Evolutionary conservation across 2,888 invertebrate genomes (phyloP), one percentile per base, ranked within the genome.

Genomic region (Platynereis dumerilii): DNA sequence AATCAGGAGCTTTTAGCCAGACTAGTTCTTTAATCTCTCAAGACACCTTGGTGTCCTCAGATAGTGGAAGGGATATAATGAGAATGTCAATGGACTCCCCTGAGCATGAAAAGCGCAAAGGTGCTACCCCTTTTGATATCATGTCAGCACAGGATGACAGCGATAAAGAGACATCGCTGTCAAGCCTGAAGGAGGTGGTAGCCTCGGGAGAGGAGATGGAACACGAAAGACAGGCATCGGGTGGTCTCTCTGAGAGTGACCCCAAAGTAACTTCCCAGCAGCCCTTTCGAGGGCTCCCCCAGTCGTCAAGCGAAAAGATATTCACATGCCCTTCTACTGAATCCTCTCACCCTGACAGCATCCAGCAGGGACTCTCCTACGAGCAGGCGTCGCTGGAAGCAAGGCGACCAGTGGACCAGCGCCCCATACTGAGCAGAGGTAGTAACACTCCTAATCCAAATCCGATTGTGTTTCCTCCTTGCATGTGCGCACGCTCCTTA

Each of bases 1-100:
- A 82, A 68, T 81, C 83, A 20, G 77, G 76, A 34, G 71, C 69
- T 17, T 73, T 66, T 66, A 73, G 73, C 48, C 73, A 72, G 48
- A 64, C 64, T 26, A 72, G 72, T 48, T 72, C 69, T 10, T 26
- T 67, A 24, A 34, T 69, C 42, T 72, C 72, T 12, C 66, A 69
- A 42, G 69, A 68, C 42, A 69, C 71, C 17, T 60, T 72, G 39
- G 52, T 62, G 52, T 71, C 70, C n/a, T 64, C 65, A 42, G 67
- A 52, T 27, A 57, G 55, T 44, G 64, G 57, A 20, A 58, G 53
- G 24, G 67, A 68, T 39, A 57, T 64, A 15, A 69, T 69, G 69
- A 20, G 34, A 12, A 65, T 67, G 65, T 69, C 69, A 12, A 27
- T 60, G 20, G 69, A 69, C 34, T 69, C 69, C 1, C 54, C 61